phyloP scores from a whole-genome alignment of 2,888 invertebrate genomes.

The Macrophya alboannulata region DNA sequence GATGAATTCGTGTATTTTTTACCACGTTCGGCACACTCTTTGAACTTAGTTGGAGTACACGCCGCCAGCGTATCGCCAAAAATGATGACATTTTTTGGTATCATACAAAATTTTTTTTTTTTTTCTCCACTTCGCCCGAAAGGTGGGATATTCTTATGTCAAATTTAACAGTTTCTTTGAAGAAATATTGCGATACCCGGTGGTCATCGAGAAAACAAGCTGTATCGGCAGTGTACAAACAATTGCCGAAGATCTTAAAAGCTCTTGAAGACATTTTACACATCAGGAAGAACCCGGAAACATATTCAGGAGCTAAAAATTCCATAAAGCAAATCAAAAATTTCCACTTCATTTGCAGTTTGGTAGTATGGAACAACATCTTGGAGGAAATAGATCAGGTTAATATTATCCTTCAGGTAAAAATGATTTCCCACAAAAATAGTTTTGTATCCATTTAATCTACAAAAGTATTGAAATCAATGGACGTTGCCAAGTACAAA shows the following conservation, averaged over 20 bases:
- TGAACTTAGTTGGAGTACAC: neutral
- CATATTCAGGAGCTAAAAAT: neutral
- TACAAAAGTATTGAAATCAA: no score
- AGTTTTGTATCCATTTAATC: no score
- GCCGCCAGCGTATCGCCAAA: neutral
- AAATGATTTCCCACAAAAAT: no score
- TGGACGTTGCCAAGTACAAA: no score
- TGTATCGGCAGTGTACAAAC: slow-evolving; percentile 1
- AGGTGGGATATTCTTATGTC: neutral
- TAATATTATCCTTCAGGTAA: neutral
- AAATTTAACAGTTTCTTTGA: slow-evolving; percentile 2
- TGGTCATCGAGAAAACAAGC: neutral
- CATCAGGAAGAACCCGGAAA: neutral
- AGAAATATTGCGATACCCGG: neutral
- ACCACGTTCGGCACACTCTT: neutral
- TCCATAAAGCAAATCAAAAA: neutral
- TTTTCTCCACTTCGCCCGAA: neutral
- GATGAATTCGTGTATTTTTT: neutral
- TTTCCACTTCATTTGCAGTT: neutral
- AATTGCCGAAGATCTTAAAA: neutral
- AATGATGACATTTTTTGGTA: neutral
- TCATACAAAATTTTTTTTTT: neutral
- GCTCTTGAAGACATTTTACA: neutral
- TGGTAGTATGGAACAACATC: neutral
- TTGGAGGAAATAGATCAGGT: neutral